Evolutionary conservation across 2,888 invertebrate genomes (phyloP).

Genomic region (Drosophila aldrichi): DNA sequence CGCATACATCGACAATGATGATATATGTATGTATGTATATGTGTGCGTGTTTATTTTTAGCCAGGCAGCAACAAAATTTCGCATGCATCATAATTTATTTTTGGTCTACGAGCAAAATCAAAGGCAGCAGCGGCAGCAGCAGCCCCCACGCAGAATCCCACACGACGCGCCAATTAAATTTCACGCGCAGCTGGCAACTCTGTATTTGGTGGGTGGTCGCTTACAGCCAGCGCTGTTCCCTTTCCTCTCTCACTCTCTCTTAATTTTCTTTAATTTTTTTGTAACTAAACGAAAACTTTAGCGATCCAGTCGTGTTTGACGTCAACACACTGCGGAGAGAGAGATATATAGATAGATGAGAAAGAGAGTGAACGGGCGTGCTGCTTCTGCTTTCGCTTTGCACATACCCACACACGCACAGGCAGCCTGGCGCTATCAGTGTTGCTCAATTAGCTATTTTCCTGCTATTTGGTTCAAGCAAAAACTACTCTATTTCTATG

Average conservation of each 20-base stretch:
- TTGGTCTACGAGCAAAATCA: constrained; percentile 59
- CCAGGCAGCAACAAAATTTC: constrained; percentile 60
- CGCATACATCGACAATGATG: background rate
- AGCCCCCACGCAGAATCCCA: constrained; percentile 49
- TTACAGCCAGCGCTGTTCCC: constrained; percentile 2
- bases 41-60: constrained; percentile 60
- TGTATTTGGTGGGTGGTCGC: constrained; percentile 57
- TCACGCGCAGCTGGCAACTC: constrained; percentile 64
- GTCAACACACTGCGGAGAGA: constrained; percentile 26
- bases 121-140: constrained; percentile 12
- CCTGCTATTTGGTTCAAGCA: background rate
- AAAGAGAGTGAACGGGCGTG: constrained; percentile 24
- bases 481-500: background rate
- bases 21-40: background rate
- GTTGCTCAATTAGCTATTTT: constrained; percentile 4
- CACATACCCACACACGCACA: background rate
- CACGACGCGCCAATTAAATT: constrained; percentile 48
- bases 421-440: constrained; percentile 13
- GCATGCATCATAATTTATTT: constrained; percentile 76
- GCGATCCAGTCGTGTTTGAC: constrained; percentile 52
- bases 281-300: constrained; percentile 44
- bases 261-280: background rate
- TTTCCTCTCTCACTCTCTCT: background rate
- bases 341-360: background rate
- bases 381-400: constrained; percentile 52